Evolutionary conservation across 2,797 vertebrate genomes (phyloP).

Genomic region (Poecilia gillii): DNA sequence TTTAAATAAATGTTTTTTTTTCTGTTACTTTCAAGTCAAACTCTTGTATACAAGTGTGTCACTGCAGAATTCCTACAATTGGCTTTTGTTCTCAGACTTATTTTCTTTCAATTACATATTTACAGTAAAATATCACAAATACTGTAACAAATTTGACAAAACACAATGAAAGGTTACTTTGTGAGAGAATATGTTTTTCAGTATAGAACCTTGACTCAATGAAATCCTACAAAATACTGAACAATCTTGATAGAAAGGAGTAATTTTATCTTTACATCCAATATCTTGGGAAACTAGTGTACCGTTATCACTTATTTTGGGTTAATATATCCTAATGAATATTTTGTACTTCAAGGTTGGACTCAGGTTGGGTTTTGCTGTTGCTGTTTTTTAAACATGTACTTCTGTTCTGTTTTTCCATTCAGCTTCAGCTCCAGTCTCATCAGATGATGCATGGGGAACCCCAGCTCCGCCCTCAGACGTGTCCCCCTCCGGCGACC

Average conservation of each 20-base stretch:
- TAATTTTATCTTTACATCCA: too few species aligned
- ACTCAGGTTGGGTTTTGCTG: not conserved
- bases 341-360: not conserved
- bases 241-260: too few species aligned
- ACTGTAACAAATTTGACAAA: not conserved
- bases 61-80: not conserved
- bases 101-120: not conserved
- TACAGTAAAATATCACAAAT: not conserved
- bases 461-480: slow-evolving; percentile 63
- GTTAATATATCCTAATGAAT: not conserved
- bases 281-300: not conserved
- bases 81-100: not conserved
- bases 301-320: not conserved
- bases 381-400: not conserved
- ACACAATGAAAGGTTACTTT: not conserved
- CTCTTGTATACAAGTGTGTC: not conserved
- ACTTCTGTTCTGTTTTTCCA: not conserved
- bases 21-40: too few species aligned
- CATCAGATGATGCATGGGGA: slow-evolving; percentile 75
- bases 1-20: not conserved
- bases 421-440: slow-evolving; percentile 60
- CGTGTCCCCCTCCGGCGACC: slow-evolving; percentile 72
- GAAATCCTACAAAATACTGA: too few species aligned
- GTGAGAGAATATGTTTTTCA: not conserved
- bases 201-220: not conserved